Evolutionary conservation across 2,797 vertebrate species (phyloP).

Genomic region (Perodicticus potto): DNA sequence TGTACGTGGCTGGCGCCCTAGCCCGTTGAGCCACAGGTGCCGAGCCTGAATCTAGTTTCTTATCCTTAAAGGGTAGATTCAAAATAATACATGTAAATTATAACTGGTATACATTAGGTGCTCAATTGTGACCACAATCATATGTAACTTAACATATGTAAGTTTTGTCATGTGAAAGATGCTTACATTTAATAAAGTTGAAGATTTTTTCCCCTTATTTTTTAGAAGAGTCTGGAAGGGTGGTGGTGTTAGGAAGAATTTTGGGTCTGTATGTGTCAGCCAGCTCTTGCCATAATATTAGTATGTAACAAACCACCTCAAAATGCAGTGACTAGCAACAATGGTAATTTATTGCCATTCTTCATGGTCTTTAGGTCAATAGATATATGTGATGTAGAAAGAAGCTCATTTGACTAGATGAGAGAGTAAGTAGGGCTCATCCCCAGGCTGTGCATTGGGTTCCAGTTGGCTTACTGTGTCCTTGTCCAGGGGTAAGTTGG

Average conservation of each 20-base stretch:
- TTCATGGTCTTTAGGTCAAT: not conserved
- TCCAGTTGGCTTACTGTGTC: not conserved
- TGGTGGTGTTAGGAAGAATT: not conserved
- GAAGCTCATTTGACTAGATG: not conserved
- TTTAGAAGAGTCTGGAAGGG: conserved; percentile 4
- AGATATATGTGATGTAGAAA: not conserved
- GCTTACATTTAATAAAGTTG: not conserved
- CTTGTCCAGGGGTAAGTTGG: not conserved
- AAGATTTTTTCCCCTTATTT: not conserved
- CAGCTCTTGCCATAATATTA: not conserved
- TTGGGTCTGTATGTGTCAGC: not conserved
- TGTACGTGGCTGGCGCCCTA: too few species aligned
- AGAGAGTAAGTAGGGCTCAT: not conserved
- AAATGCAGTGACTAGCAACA: not conserved
- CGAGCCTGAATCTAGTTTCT: conserved; percentile 38
- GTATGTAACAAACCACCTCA: not conserved
- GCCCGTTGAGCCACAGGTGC: too few species aligned
- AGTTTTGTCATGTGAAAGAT: not conserved
- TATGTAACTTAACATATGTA: not conserved
- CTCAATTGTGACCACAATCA: not conserved
- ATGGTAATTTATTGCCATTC: not conserved
- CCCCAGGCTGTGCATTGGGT: not conserved
- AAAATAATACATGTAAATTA: conserved; percentile 3
- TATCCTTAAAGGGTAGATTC: not conserved
- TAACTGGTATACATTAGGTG: not conserved